Evolutionary conservation across 2,888 invertebrate species (phyloP), one percentile per base, ranked within the genome.

Genomic region (Eupithecia centaureata): DNA sequence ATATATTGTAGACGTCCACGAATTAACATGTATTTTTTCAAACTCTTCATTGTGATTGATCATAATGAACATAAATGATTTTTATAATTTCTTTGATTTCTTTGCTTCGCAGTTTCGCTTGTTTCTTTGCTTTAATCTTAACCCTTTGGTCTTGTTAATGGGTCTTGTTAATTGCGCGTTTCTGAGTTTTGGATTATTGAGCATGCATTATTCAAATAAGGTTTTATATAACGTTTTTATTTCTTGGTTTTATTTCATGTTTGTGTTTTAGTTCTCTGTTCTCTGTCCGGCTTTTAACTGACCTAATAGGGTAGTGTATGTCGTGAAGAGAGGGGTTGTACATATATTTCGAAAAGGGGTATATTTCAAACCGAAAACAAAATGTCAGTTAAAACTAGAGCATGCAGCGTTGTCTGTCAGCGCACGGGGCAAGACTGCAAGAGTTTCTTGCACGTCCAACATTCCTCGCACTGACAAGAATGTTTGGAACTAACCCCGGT

Each of bases 381-480:
- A 38, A 47, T 47, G 22, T 22, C 22, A 22, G 22, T 47, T 47
- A 47, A 22, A 47, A 47, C 47, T 12, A 47, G 12, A 47, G 10
- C 22, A 47, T 22, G 52, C 15, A 7, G 15, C 54, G 2, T 56
- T 30, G 52, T 52, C 52, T 27, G 52, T 56, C 56, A n/a, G 28
- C n/a, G 18, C n/a, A 56, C 56, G n/a, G 3, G 13, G 54, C 10
- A 38, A 38, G 10, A 13, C 33, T 33, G 5, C 27, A 15, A 7
- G n/a, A 30, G 30, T 27, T 51, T n/a, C 51, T 51, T 52, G 52
- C 52, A 52, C 27, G 30, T 18, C 27, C 30, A 56, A 22, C n/a
- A 62, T 62, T 10, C 52, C 33, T 61, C 35, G 61, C 54, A 54
- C 28, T 35, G 65, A 35, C 72, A 54, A 67, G 69, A 72, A 72